Evolutionary conservation across 2,888 invertebrate species (phyloP).

Genomic region (Toxonevra muliebris): DNA sequence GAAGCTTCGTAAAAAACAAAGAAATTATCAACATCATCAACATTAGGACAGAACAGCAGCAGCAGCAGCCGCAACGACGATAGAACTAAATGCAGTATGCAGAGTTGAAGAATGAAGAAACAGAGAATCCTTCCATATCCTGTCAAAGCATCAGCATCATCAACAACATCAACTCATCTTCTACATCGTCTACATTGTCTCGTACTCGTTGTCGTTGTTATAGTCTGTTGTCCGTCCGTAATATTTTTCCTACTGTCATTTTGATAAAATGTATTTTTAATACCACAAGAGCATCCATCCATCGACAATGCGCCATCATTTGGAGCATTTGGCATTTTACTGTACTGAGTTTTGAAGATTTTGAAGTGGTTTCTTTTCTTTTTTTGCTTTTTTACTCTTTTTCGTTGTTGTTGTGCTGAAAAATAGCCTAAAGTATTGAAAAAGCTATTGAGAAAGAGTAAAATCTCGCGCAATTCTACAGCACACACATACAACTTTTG

Average conservation of each 20-base stretch:
- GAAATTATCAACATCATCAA: slow-evolving; percentile 44
- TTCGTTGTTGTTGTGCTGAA: slow-evolving; percentile 30
- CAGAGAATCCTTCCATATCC: slow-evolving; percentile 38
- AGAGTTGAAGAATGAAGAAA: slow-evolving; percentile 17
- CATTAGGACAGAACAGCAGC: slow-evolving; percentile 20
- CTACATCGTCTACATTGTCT: slow-evolving; percentile 19
- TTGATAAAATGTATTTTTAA: slow-evolving; percentile 48
- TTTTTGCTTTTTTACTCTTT: slow-evolving; percentile 11
- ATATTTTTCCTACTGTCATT: slow-evolving; percentile 28
- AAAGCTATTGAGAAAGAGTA: slow-evolving; percentile 21
- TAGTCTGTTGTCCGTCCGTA: slow-evolving; percentile 1
- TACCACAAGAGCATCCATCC: slow-evolving; percentile 35
- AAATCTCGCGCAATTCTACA: slow-evolving; percentile 3
- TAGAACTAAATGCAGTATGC: no score
- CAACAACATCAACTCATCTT: slow-evolving; percentile 3
- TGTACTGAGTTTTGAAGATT: slow-evolving; percentile 15
- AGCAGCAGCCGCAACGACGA: neutral
- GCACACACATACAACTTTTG: slow-evolving; percentile 28
- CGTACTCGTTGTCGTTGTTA: slow-evolving; percentile 2
- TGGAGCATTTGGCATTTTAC: slow-evolving; percentile 4
- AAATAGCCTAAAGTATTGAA: slow-evolving; percentile 43
- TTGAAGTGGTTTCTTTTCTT: slow-evolving; percentile 33
- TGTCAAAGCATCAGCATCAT: slow-evolving; percentile 33
- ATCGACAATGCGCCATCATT: slow-evolving; percentile 17
- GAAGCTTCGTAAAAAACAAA: slow-evolving; percentile 38